Base-by-base conservation (phyloP, 2,888 invertebrate species). In the Ariolimax columbianus region DNA sequence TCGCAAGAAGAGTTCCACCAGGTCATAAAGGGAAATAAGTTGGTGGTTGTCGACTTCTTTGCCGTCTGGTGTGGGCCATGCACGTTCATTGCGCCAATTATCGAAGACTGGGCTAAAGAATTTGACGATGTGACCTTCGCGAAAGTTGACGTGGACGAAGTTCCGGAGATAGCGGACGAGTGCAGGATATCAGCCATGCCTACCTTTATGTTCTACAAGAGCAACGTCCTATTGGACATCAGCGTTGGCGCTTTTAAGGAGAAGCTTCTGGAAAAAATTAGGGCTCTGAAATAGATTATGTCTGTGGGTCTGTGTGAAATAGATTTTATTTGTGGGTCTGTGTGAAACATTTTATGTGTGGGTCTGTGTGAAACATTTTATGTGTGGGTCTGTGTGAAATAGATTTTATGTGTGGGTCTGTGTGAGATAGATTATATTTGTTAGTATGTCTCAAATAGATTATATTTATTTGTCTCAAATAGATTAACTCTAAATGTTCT, bases 111-210 rank as follows among this genome's bases (percentile, higher is more conserved):
- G 63, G 63, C 84, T 30, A 33, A 36, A 19, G 77, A 83, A 4
- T 43, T 59, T 0, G 43, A 30, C 1, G 43, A 82, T 19, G 88
- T 92, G 0, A 84, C 88, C 17, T 91, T 92, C 87, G 87, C 88
- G n/a, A 91, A 91, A 72, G 90, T 92, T 1, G 91, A 92, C 79
- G 92, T 92, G 0, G 92, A 92, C 83, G 91, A 91, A 70, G 83
- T 88, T 17, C 88, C 89, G 59, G 85, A 87, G 4, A 14, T 84
- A 0, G 80, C 86, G 17, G 59, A 70, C n/a, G 73, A 59, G 6
- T 47, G 85, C 30, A 87, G 38, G 3, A 82, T 90, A 9, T 70
- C 80, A 4, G 88, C 88, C 17, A 89, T 90, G 89, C 90, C 90
- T 36, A 90, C 90, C 3, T 89, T 89, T 75, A 78, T 81, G 17